Conservation (phyloP, 2,888 invertebrate genomes). For the Phortica magna region DNA sequence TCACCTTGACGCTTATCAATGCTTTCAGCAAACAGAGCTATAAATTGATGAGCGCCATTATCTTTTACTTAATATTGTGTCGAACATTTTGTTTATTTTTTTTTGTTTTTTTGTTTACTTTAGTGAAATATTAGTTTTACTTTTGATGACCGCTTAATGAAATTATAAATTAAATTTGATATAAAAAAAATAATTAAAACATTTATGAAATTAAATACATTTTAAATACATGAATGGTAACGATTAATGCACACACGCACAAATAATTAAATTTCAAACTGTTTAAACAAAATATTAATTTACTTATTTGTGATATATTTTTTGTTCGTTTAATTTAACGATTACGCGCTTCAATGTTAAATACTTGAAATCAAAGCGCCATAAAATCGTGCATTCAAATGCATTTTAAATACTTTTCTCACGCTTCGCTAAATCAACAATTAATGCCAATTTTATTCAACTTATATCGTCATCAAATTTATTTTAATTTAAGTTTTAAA, state of each 20-base stretch:
- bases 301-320: slow-evolving; percentile 2
- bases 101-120: too few species aligned
- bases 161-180: not conserved
- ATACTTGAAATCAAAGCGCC: slow-evolving; percentile 16
- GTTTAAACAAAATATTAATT: not conserved
- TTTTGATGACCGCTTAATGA: too few species aligned
- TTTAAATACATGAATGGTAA: not conserved
- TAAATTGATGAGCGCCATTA: too few species aligned
- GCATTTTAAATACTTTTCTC: slow-evolving; percentile 11
- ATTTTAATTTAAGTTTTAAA: not conserved
- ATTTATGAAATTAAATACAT: not conserved
- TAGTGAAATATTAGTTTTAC: too few species aligned
- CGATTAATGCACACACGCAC: not conserved
- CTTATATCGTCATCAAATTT: not conserved
- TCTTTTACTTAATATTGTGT: too few species aligned
- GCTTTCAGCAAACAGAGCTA: too few species aligned
- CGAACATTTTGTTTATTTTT: too few species aligned
- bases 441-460: slow-evolving; percentile 15
- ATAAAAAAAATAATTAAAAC: not conserved
- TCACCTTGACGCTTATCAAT: too few species aligned
- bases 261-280: not conserved
- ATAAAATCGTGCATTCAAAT: slow-evolving; percentile 26
- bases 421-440: slow-evolving; percentile 20
- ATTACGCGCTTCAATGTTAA: not conserved
- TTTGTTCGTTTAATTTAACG: not conserved